These are phyloP conservation scores for Drosophila funebris DNA, from an alignment of 1,140 invertebrate genomes.

Conservation along the genomic window DNA sequence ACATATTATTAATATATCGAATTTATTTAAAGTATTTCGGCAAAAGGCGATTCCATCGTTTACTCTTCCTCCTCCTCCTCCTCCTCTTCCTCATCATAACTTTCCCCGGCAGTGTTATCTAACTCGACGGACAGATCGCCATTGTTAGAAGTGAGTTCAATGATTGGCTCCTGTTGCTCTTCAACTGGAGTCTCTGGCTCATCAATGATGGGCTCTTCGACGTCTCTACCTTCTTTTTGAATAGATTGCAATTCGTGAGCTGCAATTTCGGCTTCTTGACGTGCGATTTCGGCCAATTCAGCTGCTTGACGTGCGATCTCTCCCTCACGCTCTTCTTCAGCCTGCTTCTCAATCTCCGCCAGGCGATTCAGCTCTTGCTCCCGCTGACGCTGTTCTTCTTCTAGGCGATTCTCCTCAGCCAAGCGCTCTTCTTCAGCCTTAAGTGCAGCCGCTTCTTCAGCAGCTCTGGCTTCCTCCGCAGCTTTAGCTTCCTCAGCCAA, in stretches of 20 bases:
- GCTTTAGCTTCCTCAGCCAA: conserved; percentile 85
- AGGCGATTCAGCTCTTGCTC: conserved; percentile 85
- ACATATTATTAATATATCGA: conserved; percentile 10
- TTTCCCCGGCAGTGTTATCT: conserved; percentile 49
- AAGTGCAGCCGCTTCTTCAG: conserved; percentile 85
- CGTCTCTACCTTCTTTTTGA: conserved; percentile 66
- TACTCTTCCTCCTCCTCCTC: conserved; percentile 62
- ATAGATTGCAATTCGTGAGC: conserved; percentile 83
- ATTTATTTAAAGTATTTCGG: conserved; percentile 9
- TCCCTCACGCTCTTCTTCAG: conserved; percentile 86
- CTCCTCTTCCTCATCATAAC: conserved; percentile 43
- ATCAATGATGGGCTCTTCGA: conserved; percentile 70
- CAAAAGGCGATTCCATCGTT: conserved; percentile 2
- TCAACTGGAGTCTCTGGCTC: conserved; percentile 71
- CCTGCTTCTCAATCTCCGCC: conserved; percentile 85
- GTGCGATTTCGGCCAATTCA: conserved; percentile 86
- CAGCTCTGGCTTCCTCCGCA: conserved; percentile 84
- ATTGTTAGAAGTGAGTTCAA: conserved; percentile 58
- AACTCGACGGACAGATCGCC: conserved; percentile 40
- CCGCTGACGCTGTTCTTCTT: conserved; percentile 86
- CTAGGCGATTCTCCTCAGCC: conserved; percentile 85
- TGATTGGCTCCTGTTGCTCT: conserved; percentile 66
- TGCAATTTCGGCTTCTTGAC: conserved; percentile 85
- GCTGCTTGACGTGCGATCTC: conserved; percentile 86
- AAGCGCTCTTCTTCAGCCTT: conserved; percentile 85